phyloP scores from a whole-genome alignment of 2,113 vertebrate genomes.

The Neolamprologus tretocephalus region DNA sequence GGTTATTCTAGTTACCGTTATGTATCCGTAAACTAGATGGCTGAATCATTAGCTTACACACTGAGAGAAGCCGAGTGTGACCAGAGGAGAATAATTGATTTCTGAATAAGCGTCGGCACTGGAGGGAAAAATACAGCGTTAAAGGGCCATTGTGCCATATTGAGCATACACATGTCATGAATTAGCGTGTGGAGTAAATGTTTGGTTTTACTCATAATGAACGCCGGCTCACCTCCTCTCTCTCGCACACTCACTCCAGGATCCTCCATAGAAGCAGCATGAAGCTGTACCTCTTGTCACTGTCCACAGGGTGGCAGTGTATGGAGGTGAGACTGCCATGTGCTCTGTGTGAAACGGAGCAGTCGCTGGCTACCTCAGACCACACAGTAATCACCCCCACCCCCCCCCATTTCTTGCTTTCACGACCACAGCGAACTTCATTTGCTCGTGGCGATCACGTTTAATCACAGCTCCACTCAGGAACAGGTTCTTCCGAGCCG shows the following conservation, averaged over 20 bases:
- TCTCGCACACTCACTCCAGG: not conserved
- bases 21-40: slow-evolving; percentile 37
- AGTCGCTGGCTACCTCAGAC: slow-evolving; percentile 39
- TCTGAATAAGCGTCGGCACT: slow-evolving; percentile 15
- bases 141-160: not conserved
- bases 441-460: not conserved
- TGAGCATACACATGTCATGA: not conserved
- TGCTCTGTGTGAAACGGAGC: slow-evolving; percentile 48
- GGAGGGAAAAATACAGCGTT: not conserved
- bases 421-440: not conserved
- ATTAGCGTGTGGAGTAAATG: not conserved
- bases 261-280: not conserved
- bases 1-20: slow-evolving; percentile 28
- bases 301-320: slow-evolving; percentile 72
- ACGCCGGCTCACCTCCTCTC: not conserved
- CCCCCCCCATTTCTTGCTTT: not conserved
- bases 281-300: slow-evolving; percentile 24
- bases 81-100: slow-evolving; percentile 53
- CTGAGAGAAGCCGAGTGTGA: slow-evolving; percentile 34
- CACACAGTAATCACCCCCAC: slow-evolving; percentile 32
- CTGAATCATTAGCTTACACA: slow-evolving; percentile 41
- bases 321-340: slow-evolving; percentile 44
- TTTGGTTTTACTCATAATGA: not conserved
- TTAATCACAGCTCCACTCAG: slow-evolving; percentile 4
- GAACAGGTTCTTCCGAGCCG: not conserved